Conservation (phyloP, 2,797 vertebrate species). For the Pagetopsis macropterus region DNA sequence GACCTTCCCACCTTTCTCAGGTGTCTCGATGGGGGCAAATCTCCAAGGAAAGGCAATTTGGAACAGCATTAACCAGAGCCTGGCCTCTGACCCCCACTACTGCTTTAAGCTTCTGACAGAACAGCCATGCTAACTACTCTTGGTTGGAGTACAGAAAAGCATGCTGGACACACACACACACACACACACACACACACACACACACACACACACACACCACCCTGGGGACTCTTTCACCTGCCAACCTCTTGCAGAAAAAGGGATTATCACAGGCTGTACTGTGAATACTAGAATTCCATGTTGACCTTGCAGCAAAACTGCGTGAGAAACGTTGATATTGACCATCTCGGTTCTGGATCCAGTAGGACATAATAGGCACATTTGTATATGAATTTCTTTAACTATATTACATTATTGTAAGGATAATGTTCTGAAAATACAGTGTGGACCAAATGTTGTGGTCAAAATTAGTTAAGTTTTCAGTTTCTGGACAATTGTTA, state of each 20-base stretch:
- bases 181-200: slow-evolving; percentile 19
- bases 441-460: background rate
- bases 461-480: background rate
- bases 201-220: slow-evolving; percentile 28
- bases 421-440: background rate
- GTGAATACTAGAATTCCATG: slow-evolving; percentile 54
- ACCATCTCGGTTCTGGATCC: background rate
- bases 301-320: slow-evolving; percentile 60
- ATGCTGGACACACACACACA: slow-evolving; percentile 15
- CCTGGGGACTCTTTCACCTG: slow-evolving; percentile 59
- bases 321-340: slow-evolving; percentile 20
- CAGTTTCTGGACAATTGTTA: no score
- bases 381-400: background rate
- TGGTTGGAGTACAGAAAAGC: slow-evolving; percentile 45
- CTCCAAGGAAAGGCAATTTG: slow-evolving; percentile 79
- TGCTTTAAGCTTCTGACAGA: slow-evolving; percentile 60
- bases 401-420: background rate
- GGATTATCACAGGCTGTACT: slow-evolving; percentile 65
- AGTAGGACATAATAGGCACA: background rate
- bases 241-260: slow-evolving; percentile 61
- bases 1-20: slow-evolving; percentile 66
- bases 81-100: slow-evolving; percentile 69
- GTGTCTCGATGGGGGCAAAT: slow-evolving; percentile 64
- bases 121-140: slow-evolving; percentile 36
- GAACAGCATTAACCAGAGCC: slow-evolving; percentile 72